phyloP scores from a whole-genome alignment of 2,797 vertebrate genomes.

The Aphelocoma californica region DNA sequence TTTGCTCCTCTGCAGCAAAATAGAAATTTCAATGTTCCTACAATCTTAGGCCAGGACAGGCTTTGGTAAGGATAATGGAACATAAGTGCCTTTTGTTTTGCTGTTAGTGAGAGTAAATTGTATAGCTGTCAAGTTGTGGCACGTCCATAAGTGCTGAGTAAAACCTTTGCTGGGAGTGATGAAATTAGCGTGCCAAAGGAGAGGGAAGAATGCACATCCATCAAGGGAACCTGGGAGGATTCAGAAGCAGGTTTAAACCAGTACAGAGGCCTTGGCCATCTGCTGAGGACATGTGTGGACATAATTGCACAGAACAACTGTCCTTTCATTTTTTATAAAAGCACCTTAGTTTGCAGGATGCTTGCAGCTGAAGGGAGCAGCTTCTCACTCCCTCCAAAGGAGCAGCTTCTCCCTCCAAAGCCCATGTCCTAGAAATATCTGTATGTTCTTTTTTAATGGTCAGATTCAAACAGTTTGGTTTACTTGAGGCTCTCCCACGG shows the following conservation, averaged over 20 bases:
- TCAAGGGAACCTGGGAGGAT: slow-evolving; percentile 10
- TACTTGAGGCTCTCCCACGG: background rate
- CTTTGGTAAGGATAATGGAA: background rate
- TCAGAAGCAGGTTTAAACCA: background rate
- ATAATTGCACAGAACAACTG: background rate
- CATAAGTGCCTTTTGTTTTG: slow-evolving; percentile 1
- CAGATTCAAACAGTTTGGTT: background rate
- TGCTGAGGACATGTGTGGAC: background rate
- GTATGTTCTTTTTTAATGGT: background rate
- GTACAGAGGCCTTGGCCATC: slow-evolving; percentile 17
- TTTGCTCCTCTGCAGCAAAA: background rate
- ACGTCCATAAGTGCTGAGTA: background rate
- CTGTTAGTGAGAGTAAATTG: slow-evolving; percentile 12
- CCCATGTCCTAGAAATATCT: background rate
- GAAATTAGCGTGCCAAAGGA: background rate
- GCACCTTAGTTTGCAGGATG: background rate
- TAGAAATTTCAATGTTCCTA: background rate
- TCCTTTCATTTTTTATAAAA: background rate
- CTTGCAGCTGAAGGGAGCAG: background rate
- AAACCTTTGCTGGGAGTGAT: background rate
- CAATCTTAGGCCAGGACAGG: background rate
- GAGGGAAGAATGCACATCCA: background rate
- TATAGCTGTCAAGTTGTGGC: background rate
- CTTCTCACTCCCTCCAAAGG: background rate
- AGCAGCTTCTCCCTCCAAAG: background rate